A percentile compares a stretch with the other conserved stretches of the same genome.
Evolutionary conservation across 2,797 vertebrate species (phyloP).

Genomic region (Typhlichthys eigenmanni): DNA sequence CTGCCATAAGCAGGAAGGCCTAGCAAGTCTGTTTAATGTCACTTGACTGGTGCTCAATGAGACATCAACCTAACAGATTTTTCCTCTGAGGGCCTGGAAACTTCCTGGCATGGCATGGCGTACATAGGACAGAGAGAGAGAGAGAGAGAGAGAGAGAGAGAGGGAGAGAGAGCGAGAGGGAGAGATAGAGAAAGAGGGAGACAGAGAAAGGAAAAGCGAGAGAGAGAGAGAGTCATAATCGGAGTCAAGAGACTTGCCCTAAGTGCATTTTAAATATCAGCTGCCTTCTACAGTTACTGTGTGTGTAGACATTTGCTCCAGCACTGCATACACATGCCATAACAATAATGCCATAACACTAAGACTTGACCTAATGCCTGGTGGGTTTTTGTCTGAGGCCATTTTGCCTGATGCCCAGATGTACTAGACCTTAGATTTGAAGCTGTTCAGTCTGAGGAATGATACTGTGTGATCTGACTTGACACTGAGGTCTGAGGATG

Average conservation of each 20-base stretch:
- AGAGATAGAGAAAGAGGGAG: background rate
- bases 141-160: background rate
- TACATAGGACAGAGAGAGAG: background rate
- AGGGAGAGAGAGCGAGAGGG: background rate
- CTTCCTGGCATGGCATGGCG: constrained; percentile 34
- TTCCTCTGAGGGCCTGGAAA: constrained; percentile 41
- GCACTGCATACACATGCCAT: no score
- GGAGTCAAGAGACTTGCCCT: constrained; percentile 62
- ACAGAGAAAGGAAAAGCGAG: background rate
- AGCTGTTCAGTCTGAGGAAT: no score
- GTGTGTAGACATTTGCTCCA: background rate
- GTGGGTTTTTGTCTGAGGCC: no score
- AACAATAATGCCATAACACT: no score
- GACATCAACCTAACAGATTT: constrained; percentile 33
- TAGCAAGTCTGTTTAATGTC: constrained; percentile 38
- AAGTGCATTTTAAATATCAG: constrained; percentile 58
- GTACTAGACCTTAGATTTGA: no score
- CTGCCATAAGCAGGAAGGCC: constrained; percentile 17
- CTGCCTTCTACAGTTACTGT: constrained; percentile 53
- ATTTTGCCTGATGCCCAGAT: no score
- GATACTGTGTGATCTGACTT: no score
- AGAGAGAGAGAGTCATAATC: constrained; percentile 55
- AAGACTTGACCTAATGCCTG: no score
- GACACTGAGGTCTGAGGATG: no score
- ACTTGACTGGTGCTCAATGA: constrained; percentile 40